phyloP scores from a whole-genome alignment of 1,140 invertebrate species.

The Harlomillsia oculata region DNA sequence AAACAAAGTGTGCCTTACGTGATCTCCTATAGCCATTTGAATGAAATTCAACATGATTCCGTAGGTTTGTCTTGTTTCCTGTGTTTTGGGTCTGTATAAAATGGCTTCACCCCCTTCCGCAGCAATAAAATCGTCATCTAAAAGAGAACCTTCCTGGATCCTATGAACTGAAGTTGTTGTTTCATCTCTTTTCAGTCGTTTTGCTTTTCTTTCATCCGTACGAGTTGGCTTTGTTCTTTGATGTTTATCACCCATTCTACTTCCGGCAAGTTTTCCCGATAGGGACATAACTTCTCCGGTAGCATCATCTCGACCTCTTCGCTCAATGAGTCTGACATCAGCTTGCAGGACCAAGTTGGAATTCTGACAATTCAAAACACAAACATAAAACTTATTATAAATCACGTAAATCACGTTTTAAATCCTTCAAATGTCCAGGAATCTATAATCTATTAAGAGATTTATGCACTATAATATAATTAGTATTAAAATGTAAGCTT shows the following conservation, averaged over 20 bases:
- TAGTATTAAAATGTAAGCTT: constrained; percentile 46
- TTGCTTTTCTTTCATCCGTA: constrained; percentile 82
- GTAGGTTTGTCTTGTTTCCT: constrained; percentile 94
- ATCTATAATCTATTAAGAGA: neutral
- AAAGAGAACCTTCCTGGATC: constrained; percentile 53
- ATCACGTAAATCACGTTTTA: neutral
- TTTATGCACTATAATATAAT: constrained; percentile 13
- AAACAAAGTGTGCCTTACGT: constrained; percentile 44
- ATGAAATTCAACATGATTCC: constrained; percentile 92
- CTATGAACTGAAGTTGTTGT: constrained; percentile 81
- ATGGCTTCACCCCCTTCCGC: constrained; percentile 84
- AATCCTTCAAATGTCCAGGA: neutral
- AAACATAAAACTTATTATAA: neutral
- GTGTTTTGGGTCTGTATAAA: constrained; percentile 90
- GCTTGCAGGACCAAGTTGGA: constrained; percentile 99
- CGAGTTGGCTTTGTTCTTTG: constrained; percentile 77
- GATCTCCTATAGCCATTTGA: constrained; percentile 93
- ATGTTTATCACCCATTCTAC: constrained; percentile 89
- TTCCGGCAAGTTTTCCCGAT: constrained; percentile 81
- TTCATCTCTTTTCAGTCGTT: constrained; percentile 80
- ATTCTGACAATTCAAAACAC: constrained; percentile 67
- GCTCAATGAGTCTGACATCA: constrained; percentile 93
- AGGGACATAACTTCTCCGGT: constrained; percentile 97
- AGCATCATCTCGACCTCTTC: constrained; percentile 93
- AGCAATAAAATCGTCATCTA: constrained; percentile 39